Evolutionary conservation across 2,888 invertebrate genomes (phyloP).

Genomic region (Harpalus rubripes): DNA sequence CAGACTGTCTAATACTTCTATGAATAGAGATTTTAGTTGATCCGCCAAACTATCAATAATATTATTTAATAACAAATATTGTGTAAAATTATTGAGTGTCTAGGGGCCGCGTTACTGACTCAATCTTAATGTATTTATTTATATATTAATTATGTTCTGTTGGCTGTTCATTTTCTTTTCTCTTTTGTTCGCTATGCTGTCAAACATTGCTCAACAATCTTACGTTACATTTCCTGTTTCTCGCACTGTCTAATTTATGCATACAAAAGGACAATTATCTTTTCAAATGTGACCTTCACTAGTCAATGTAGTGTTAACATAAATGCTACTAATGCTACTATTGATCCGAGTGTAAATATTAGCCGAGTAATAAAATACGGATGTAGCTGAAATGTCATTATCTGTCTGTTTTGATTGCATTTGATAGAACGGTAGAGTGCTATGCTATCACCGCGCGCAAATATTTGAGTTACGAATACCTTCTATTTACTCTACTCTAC

Average conservation of each 20-base stretch:
- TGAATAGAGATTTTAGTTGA: too few relatives aligned
- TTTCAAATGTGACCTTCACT: slow-evolving; percentile 3
- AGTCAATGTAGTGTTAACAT: neutral
- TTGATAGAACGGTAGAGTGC: neutral
- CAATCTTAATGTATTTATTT: too few relatives aligned
- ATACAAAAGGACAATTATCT: slow-evolving; percentile 14
- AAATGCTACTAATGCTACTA: neutral
- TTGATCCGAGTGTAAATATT: slow-evolving; percentile 14
- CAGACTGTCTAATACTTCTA: too few relatives aligned
- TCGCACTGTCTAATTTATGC: neutral
- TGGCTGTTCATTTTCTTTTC: too few relatives aligned
- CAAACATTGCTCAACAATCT: neutral
- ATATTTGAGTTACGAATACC: neutral
- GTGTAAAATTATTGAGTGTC: too few relatives aligned
- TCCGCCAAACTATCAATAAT: too few relatives aligned
- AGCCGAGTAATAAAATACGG: neutral
- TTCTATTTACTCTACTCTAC: slow-evolving; percentile 2
- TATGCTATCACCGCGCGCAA: neutral
- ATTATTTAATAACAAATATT: too few relatives aligned
- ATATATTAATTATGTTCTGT: too few relatives aligned
- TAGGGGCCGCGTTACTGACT: too few relatives aligned
- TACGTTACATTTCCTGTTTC: slow-evolving; percentile 4
- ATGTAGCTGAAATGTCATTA: slow-evolving; percentile 8
- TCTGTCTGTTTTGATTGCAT: slow-evolving; percentile 10
- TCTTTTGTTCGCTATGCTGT: too few relatives aligned